These are phyloP conservation scores for Enteromius fasciolatus DNA, from an alignment of 2,797 vertebrate genomes.

Conservation along the genomic window DNA sequence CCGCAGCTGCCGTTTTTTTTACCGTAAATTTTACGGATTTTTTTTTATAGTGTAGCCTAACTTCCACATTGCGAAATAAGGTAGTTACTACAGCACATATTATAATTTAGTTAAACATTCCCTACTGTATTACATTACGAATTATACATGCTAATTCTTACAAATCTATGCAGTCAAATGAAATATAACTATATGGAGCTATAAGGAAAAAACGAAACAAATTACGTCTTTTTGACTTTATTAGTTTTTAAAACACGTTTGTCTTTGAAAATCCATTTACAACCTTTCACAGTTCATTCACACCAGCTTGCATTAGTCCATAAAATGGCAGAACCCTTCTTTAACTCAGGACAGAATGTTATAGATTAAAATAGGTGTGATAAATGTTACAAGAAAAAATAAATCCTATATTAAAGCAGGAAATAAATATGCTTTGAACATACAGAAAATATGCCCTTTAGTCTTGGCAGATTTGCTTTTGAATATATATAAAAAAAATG, in stretches of 20 bases:
- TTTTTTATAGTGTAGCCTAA: too few species aligned
- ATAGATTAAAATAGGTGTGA: slow-evolving; percentile 28
- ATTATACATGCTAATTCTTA: neutral
- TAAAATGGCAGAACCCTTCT: slow-evolving; percentile 18
- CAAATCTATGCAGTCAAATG: neutral
- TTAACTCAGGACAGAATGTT: neutral
- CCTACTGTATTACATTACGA: neutral
- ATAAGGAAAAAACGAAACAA: neutral
- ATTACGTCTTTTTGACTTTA: slow-evolving; percentile 14
- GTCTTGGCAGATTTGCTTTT: neutral
- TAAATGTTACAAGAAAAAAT: neutral
- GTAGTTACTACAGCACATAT: neutral
- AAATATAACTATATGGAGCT: neutral
- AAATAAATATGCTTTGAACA: slow-evolving; percentile 50
- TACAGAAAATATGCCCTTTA: neutral
- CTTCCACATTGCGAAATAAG: too few species aligned
- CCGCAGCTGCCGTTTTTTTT: too few species aligned
- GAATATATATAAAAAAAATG: neutral
- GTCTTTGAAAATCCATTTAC: slow-evolving; percentile 10
- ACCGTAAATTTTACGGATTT: too few species aligned
- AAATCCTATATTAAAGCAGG: slow-evolving; percentile 20
- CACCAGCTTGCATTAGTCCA: neutral
- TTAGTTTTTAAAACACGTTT: slow-evolving; percentile 19
- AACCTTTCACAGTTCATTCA: slow-evolving; percentile 25
- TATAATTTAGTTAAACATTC: neutral